Evolutionary conservation across 2,888 invertebrate species (phyloP).

Genomic region (Desoria tigrina): DNA sequence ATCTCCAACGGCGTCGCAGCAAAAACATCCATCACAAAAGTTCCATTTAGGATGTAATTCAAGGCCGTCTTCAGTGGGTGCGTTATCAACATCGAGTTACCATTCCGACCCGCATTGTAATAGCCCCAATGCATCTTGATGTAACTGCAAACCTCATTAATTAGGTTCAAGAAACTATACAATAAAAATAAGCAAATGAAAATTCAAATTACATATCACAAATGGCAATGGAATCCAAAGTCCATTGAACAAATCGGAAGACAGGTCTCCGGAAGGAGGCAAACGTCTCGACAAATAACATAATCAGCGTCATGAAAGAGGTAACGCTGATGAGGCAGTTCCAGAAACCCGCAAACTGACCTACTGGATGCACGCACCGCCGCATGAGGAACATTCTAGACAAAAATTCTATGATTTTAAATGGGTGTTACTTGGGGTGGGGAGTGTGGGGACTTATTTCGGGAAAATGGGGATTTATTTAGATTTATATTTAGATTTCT

Average conservation of each 20-base stretch:
- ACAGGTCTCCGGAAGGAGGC: conserved; percentile 25
- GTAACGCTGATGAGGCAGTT: conserved; percentile 39
- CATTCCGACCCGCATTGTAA: conserved; percentile 33
- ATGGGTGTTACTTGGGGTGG: too few relatives aligned
- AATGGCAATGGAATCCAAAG: conserved; percentile 33
- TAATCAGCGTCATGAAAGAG: conserved; percentile 30
- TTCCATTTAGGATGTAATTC: conserved; percentile 41
- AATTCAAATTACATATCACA: conserved; percentile 39
- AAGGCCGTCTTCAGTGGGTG: conserved; percentile 44
- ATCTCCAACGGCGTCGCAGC: conserved; percentile 42
- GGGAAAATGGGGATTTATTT: background rate
- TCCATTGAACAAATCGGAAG: conserved; percentile 31
- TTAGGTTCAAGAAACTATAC: background rate
- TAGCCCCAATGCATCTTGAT: conserved; percentile 49
- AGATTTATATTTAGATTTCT: background rate
- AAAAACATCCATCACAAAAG: conserved; percentile 40
- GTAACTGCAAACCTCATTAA: conserved; percentile 32
- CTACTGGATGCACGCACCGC: conserved; percentile 46
- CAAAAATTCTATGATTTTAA: background rate
- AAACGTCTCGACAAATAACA: conserved; percentile 37
- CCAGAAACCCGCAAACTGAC: conserved; percentile 48
- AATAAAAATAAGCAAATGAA: background rate
- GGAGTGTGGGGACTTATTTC: too few relatives aligned
- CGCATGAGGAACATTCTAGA: conserved; percentile 41
- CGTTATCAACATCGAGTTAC: conserved; percentile 35